Conservation (phyloP, 2,888 invertebrate genomes). For the Folsomia candida region DNA sequence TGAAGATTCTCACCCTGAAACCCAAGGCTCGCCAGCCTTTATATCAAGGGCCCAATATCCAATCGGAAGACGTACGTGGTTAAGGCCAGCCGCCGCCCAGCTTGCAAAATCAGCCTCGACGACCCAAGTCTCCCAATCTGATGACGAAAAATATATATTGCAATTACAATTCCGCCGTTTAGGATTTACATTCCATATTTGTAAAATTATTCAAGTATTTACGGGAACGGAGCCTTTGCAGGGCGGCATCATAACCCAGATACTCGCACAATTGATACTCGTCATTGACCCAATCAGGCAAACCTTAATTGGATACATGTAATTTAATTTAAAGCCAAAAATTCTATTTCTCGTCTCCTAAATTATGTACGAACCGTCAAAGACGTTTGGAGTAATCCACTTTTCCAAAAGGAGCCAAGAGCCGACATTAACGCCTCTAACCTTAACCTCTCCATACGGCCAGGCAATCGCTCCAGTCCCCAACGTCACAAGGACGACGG, state of each 20-base stretch:
- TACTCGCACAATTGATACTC: constrained; percentile 37
- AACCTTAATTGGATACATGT: too few relatives aligned
- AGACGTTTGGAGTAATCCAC: constrained; percentile 42
- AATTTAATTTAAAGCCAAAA: too few relatives aligned
- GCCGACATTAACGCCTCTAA: constrained; percentile 46
- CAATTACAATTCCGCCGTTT: too few relatives aligned
- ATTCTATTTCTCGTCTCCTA: background rate
- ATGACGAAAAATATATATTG: too few relatives aligned
- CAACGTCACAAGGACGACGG: background rate
- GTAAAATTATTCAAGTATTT: too few relatives aligned
- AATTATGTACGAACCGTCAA: background rate
- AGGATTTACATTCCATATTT: too few relatives aligned
- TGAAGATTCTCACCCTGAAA: constrained; percentile 17
- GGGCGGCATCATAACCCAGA: constrained; percentile 38
- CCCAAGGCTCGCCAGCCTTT: constrained; percentile 44
- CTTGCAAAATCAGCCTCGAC: constrained; percentile 45
- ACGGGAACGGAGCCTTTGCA: constrained; percentile 26
- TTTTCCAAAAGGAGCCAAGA: constrained; percentile 46
- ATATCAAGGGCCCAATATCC: constrained; percentile 50
- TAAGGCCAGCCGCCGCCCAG: constrained; percentile 43
- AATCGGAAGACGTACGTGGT: constrained; percentile 48
- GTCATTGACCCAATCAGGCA: constrained; percentile 39
- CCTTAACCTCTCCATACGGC: constrained; percentile 25
- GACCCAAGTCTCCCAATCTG: constrained; percentile 47
- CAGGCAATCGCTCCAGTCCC: background rate